Base-by-base conservation (phyloP, 2,113 vertebrate species). In the Heterotilapia buettikoferi region DNA sequence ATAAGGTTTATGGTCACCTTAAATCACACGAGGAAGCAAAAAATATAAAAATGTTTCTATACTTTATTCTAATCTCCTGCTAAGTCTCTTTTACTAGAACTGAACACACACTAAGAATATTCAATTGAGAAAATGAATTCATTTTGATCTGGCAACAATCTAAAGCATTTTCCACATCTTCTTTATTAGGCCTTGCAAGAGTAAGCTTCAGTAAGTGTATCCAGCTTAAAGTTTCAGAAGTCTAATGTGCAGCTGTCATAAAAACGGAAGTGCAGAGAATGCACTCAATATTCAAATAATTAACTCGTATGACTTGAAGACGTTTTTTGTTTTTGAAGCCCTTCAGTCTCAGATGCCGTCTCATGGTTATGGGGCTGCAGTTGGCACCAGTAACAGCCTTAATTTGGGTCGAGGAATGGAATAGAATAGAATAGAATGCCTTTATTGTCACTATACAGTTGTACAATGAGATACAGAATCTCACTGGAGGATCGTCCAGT, bases 1-100 rank as follows among this genome's bases (percentile, higher is more conserved):
- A 36, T 63, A 63, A 63, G 59, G 31, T 66, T 66, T 36, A 66
- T 38, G 18, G 61, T 66, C 61, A 66, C 61, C 61, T 66, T 66
- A 66, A 66, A 66, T 66, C 61, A 63, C 59, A 63, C 1, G 6
- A 63, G 59, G 18, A 13, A 21, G 33, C 3, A 68, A 38, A 68
- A 66, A 38, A 21, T 68, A 21, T 68, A 40, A 40, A 38, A 68
- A 68, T 40, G 33, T 13, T 21, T n/a, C 10, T 66, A 38, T 40
- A 24, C n/a, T 71, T 71, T 21, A 16, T 71, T 24, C n/a, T 16
- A 71, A 43, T 43, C 66, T 43, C 3, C 38, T 43, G n/a, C 38
- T 71, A 71, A 43, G 12, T 43, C 12, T 71, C n/a, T 71, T 71
- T 71, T 40, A 38, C 33, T 21, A 71, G 36, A 43, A 71, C 36